Evolutionary conservation across 2,888 invertebrate genomes (phyloP), one percentile per base, ranked within the genome.

Genomic region (Furcula furcula): DNA sequence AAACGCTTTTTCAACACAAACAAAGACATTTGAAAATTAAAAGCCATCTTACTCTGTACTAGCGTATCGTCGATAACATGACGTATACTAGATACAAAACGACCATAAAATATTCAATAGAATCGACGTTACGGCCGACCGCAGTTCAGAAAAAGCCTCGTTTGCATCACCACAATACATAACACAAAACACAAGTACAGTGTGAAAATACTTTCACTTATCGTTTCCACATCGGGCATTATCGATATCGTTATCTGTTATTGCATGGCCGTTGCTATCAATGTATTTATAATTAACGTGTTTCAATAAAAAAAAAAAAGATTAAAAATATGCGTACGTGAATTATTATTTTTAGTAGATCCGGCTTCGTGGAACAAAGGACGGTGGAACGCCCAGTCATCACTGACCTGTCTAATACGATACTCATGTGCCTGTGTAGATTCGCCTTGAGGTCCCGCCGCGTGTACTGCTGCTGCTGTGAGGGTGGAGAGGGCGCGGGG

Each of bases 341-440:
- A 30, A 5, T 34, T 18, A 34, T 39, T 26, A 38, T 36, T 18
- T 31, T 44, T 36, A 3, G 28, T 31, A 35, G 28, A 29, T 40
- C 23, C 12, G 15, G 31, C 32, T 34, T 12, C 12, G 10, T 29
- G 16, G 26, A 38, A 25, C 7, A 36, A 32, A 35, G 6, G 35
- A 20, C 10, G 32, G 31, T 45, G 28, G 36, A 20, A 27, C 20
- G 27, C 9, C 31, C 33, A 40, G 42, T 37, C 40, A 43, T 31
- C 46, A 78, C 84, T 85, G 73, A 88, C 88, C 88, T 88, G 87
- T 88, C 88, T 49, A 89, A 70, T 48, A 90, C 90, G 49, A 87
- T 89, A 73, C 81, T 87, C 88, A 90, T 90, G 63, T 90, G 89
- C 52, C 81, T 80, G 60, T 90, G 84, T 21, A 90, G 80, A 60